Conservation (phyloP, 2,113 vertebrate genomes). For the Tetraodon nigroviridis region DNA sequence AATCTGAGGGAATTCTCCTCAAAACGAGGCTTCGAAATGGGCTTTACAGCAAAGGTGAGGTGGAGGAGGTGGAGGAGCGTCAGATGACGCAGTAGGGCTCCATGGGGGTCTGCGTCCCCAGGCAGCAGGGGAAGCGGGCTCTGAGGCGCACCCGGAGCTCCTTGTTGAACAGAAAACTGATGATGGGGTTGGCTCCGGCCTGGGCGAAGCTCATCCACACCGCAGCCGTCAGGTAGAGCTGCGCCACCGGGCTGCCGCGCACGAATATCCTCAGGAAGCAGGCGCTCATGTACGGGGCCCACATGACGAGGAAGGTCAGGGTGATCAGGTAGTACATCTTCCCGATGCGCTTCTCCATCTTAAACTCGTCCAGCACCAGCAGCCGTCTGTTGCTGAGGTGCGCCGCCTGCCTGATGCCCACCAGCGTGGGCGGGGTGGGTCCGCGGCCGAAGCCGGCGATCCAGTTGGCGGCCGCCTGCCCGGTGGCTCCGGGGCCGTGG, state of each 20-base stretch:
- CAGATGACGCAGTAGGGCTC: constrained; percentile 87
- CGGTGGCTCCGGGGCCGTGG: constrained; percentile 91
- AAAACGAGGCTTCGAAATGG: background rate
- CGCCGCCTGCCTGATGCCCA: constrained; percentile 87
- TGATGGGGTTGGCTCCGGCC: constrained; percentile 90
- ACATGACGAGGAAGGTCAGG: constrained; percentile 87
- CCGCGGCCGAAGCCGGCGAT: constrained; percentile 93
- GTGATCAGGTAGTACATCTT: constrained; percentile 98
- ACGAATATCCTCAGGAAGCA: constrained; percentile 91
- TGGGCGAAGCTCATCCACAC: constrained; percentile 97
- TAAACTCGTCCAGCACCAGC: constrained; percentile 93
- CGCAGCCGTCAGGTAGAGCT: constrained; percentile 86
- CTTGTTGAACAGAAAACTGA: constrained; percentile 93
- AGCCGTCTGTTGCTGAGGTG: constrained; percentile 86
- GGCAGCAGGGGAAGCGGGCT: constrained; percentile 87
- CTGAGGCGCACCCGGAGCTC: constrained; percentile 87
- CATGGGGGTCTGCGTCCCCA: constrained; percentile 83
- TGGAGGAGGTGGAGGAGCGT: background rate
- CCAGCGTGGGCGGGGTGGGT: constrained; percentile 90
- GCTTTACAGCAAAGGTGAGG: background rate
- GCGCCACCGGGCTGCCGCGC: constrained; percentile 81
- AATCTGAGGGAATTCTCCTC: background rate
- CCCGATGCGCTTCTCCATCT: constrained; percentile 92
- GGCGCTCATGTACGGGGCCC: constrained; percentile 91
- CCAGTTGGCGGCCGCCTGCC: constrained; percentile 95